Evolutionary conservation across 2,888 invertebrate species (phyloP), one percentile per base, ranked within the genome.

Genomic region (Melitaea athalia): DNA sequence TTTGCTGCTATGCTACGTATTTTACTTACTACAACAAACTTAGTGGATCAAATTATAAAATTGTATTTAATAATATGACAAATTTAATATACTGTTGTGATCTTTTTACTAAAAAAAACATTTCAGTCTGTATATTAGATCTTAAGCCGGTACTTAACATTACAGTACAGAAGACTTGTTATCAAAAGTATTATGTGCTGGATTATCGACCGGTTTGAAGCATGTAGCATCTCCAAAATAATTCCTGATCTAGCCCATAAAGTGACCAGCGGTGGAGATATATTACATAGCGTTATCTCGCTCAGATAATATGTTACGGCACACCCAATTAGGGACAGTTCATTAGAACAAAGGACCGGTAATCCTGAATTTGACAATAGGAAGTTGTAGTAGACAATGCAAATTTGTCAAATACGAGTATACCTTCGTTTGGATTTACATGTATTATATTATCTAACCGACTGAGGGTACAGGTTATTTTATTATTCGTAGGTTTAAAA

Each of bases 321-420:
- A 75, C 74, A 75, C 76, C 76, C 81, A 83, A 84, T 85, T 85
- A 81, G 76, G 75, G 72, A 65, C 72, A 73, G 77, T 80, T 85
- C 85, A 85, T 55, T 55, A 55, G 33, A 55, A 42, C 75, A 74
- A 75, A 74, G 77, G 78, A 75, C 78, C 78, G 74, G 68, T 77
- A 76, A 59, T 75, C 68, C 74, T 43, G 66, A 72, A 55, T 45
- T 70, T 77, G 79, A 76, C 76, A 78, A 72, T 73, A 67, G 79
- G 76, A 75, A 79, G 78, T 77, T 73, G 24, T 75, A 78, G 78
- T 76, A 55, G 6, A 55, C 33, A 33, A 33, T 7, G 0, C 33
- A 8, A 33, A 33, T 33, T 14, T 33, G 33, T n/a, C 24, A 55
- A 55, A 3, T 68, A 69, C 72, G 59, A 38, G 38, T 8, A 8